A percentile compares a stretch with the other conserved stretches of the same genome.
These are phyloP conservation scores for Thomomys bottae DNA, from an alignment of 2,113 vertebrate species.

Conservation along the genomic window DNA sequence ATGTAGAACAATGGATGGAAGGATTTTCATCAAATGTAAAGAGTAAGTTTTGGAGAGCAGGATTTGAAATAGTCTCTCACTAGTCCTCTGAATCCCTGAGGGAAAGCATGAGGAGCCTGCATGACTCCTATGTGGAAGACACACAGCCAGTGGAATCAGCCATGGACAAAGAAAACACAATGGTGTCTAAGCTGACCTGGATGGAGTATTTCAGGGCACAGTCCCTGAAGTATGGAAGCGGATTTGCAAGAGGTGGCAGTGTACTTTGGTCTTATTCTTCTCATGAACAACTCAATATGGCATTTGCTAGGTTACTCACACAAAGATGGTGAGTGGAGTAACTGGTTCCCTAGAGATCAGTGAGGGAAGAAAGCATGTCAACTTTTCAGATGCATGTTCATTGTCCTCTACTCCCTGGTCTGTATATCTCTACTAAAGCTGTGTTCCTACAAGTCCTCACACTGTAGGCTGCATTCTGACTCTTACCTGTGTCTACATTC, in stretches of 20 bases:
- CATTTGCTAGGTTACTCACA: neutral
- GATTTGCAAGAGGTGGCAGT: neutral
- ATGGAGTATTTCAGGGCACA: neutral
- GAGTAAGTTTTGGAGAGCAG: neutral
- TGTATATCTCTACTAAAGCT: neutral
- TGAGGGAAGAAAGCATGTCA: neutral
- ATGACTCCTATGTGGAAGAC: neutral
- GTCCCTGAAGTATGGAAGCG: neutral
- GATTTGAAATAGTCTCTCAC: neutral
- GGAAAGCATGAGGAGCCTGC: rapidly evolving
- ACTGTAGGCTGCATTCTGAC: neutral
- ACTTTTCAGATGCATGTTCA: neutral
- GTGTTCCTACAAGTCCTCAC: neutral
- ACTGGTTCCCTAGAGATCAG: neutral
- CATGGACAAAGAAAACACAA: neutral
- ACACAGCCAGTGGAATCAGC: neutral
- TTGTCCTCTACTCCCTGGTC: neutral
- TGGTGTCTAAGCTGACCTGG: neutral
- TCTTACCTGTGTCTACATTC: neutral
- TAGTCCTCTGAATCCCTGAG: neutral
- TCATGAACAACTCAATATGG: neutral
- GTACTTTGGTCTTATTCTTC: constrained; percentile 13
- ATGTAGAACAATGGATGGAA: neutral
- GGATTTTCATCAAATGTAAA: constrained; percentile 20
- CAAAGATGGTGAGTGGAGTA: neutral